These are phyloP conservation scores for Pogonus chalceus DNA, from an alignment of 1,140 invertebrate species.

Conservation along the genomic window DNA sequence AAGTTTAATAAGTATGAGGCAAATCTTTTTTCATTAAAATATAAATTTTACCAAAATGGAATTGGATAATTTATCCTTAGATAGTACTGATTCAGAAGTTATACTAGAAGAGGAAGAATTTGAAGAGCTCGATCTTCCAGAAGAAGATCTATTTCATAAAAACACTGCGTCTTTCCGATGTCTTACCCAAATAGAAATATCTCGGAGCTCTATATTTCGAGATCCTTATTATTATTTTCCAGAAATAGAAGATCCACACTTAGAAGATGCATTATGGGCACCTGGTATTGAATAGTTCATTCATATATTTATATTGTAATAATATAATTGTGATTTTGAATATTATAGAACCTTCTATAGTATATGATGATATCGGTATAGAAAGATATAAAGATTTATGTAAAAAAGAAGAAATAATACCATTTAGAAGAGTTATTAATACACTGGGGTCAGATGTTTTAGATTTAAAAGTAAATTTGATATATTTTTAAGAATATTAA, in stretches of 20 bases:
- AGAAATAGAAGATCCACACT: slow-evolving; percentile 38
- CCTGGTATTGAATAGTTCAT: slow-evolving; percentile 15
- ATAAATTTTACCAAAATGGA: no score
- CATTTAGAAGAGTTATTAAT: slow-evolving; percentile 32
- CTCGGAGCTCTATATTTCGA: slow-evolving; percentile 34
- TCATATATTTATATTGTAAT: background rate
- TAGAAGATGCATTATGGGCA: slow-evolving; percentile 33
- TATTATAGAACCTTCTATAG: slow-evolving; percentile 24
- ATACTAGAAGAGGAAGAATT: background rate
- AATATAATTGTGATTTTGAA: background rate
- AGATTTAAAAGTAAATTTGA: slow-evolving; percentile 29
- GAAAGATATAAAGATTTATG: slow-evolving; percentile 36
- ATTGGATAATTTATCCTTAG: no score
- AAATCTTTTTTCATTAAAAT: no score
- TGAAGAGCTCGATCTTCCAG: background rate
- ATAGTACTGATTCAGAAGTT: no score
- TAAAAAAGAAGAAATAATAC: slow-evolving; percentile 34
- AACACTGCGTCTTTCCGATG: slow-evolving; percentile 28
- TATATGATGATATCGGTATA: slow-evolving; percentile 35
- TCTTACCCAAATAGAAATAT: slow-evolving; percentile 30
- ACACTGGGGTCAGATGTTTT: slow-evolving; percentile 32
- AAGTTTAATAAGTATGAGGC: no score
- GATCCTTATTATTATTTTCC: slow-evolving; percentile 41
- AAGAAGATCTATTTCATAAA: slow-evolving; percentile 8
- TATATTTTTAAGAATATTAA: background rate